These are phyloP conservation scores for Micoletzkya japonica DNA, from an alignment of 2,888 invertebrate species.

Conservation along the genomic window DNA sequence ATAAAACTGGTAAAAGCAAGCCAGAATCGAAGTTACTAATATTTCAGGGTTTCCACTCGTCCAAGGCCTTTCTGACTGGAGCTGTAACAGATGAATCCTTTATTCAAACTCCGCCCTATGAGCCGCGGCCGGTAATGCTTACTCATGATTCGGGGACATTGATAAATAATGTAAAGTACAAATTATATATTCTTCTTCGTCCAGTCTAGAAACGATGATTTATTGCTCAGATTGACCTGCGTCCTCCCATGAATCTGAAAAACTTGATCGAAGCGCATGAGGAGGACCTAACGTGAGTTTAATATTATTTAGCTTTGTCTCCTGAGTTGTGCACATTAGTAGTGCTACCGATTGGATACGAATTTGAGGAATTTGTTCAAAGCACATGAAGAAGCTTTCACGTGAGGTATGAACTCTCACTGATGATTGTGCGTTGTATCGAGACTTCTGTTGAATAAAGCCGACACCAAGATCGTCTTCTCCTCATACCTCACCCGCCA, in stretches of 20 bases:
- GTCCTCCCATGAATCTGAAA: constrained; percentile 43
- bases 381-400: too few relatives aligned
- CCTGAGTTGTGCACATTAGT: neutral
- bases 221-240: constrained; percentile 30
- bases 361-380: too few relatives aligned
- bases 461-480: neutral
- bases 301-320: neutral
- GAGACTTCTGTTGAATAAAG: too few relatives aligned
- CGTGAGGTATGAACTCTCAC: too few relatives aligned
- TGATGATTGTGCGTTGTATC: too few relatives aligned
- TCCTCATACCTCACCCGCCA: neutral
- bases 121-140: constrained; percentile 8
- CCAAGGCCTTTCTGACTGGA: constrained; percentile 4
- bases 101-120: neutral
- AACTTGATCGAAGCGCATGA: constrained; percentile 47
- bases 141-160: neutral
- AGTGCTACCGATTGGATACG: too few relatives aligned
- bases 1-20: neutral
- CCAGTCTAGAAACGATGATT: neutral
- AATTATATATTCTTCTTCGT: neutral
- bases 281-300: constrained; percentile 41
- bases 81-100: constrained; percentile 20
- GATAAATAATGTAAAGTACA: neutral
- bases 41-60: constrained; percentile 18
- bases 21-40: too few relatives aligned